Base-by-base conservation (phyloP, 2,888 invertebrate species). In the Pteria penguin region DNA sequence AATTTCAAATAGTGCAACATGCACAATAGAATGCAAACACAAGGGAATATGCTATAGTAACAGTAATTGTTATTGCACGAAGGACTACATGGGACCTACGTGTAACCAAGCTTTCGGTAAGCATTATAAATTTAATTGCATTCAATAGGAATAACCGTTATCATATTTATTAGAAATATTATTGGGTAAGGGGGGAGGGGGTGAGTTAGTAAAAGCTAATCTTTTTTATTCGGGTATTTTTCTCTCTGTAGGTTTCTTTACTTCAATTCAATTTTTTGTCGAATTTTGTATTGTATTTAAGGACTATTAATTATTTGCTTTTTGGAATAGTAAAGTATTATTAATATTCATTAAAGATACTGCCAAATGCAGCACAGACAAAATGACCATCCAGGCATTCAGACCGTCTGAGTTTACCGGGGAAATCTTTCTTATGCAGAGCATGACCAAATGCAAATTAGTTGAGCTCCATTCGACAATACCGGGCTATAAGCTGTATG, bases 31-130 rank as follows among this genome's bases (percentile, higher is more conserved):
- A 24, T 65, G 65, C 22, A 22, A 36, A 5, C 33, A 65, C 27
- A 65, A 65, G 18, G 65, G 65, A 24, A 65, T 65, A 5, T 65
- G 65, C 8, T 26, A 45, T 26, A 65, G 45, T 14, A 36, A 24
- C n/a, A 65, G 18, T 45, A n/a, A 36, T 18, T 65, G 65, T 65
- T 65, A 65, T 26, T 65, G 65, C 27, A 65, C 65, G 4, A 36
- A 65, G 8, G 65, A 36, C 36, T 65, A 24, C 14, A 26, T 65
- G 29, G 65, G 65, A 1, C 26, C 65, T 22, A 32, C 32, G n/a
- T 65, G 65, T 31, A 27, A 65, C 24, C 45, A 45, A 18, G 45
- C 45, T 45, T 45, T 14, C 45, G 45, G 45, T 45, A 45, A 45
- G 8, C 8, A 45, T 45, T 8, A 45, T 45, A 45, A 45, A 45